Evolutionary conservation across 2,797 vertebrate species (phyloP).

Genomic region (Luscinia megarhynchos): DNA sequence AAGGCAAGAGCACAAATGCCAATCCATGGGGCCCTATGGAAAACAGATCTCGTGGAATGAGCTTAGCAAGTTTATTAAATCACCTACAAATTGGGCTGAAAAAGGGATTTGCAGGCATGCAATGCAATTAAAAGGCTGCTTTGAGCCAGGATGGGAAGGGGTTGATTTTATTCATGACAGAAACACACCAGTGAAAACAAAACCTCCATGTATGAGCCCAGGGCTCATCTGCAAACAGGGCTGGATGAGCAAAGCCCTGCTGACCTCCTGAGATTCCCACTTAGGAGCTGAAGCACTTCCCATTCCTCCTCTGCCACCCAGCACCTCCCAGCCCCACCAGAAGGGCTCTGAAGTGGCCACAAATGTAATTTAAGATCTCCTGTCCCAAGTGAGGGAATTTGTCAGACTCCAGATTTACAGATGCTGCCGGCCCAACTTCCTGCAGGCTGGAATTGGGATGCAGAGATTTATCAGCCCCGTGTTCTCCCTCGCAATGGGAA

Average conservation of each 20-base stretch:
- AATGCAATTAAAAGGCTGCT: neutral
- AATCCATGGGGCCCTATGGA: neutral
- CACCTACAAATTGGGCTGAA: neutral
- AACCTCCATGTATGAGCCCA: neutral
- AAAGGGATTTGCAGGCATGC: neutral
- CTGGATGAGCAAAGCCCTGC: neutral
- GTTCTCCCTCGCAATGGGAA: neutral
- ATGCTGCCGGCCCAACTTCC: neutral
- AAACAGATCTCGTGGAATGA: neutral
- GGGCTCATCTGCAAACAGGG: neutral
- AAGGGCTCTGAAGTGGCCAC: neutral
- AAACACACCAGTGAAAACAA: neutral
- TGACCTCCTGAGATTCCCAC: neutral
- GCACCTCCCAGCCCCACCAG: accelerated
- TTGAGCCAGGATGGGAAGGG: neutral
- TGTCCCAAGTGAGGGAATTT: neutral
- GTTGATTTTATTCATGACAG: neutral
- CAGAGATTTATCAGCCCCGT: neutral
- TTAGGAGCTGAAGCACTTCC: neutral
- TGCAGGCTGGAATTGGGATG: neutral
- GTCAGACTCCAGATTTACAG: neutral
- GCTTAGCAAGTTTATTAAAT: neutral
- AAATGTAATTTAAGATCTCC: neutral
- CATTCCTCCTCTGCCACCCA: neutral
- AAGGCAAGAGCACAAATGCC: neutral